A percentile compares a stretch with the other conserved stretches of the same genome.
phyloP scores from a whole-genome alignment of 2,888 invertebrate species.

The Heliconius cydno region DNA sequence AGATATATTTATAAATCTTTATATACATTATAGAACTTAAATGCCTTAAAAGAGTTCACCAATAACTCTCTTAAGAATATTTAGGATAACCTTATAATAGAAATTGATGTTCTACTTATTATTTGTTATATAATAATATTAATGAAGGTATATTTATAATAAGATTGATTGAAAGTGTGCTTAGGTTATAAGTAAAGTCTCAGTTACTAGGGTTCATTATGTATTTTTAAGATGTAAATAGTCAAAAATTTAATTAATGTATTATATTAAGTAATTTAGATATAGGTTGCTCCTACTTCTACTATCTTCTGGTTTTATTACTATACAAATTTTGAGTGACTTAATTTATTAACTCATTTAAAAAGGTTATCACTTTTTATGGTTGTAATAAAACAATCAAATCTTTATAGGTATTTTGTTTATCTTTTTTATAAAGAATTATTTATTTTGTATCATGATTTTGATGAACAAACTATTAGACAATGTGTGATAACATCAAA shows the following conservation, averaged over 20 bases:
- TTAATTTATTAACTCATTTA: not conserved
- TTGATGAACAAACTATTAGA: not conserved
- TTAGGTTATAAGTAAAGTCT: not conserved
- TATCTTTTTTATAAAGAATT: too few species aligned
- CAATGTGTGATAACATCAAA: not conserved
- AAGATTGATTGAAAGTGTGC: not conserved
- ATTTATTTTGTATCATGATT: not conserved
- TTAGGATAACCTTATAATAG: not conserved
- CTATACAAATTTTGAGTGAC: not conserved
- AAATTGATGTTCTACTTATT: not conserved
- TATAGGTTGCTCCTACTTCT: not conserved
- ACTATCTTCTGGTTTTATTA: not conserved
- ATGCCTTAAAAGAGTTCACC: not conserved
- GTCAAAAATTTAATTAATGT: not conserved
- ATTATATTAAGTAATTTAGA: too few species aligned
- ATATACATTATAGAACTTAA: not conserved
- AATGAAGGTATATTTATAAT: slow-evolving; percentile 2
- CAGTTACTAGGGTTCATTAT: not conserved
- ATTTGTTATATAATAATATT: not conserved
- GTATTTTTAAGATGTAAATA: not conserved
- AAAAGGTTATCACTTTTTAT: not conserved
- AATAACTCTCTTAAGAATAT: not conserved
- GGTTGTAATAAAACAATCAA: not conserved
- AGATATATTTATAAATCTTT: not conserved
- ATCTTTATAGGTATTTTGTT: too few species aligned